Percentiles rank a stretch among this genome's conserved stretches.
phyloP scores from a whole-genome alignment of 2,888 invertebrate species.

The Watsonalla binaria region DNA sequence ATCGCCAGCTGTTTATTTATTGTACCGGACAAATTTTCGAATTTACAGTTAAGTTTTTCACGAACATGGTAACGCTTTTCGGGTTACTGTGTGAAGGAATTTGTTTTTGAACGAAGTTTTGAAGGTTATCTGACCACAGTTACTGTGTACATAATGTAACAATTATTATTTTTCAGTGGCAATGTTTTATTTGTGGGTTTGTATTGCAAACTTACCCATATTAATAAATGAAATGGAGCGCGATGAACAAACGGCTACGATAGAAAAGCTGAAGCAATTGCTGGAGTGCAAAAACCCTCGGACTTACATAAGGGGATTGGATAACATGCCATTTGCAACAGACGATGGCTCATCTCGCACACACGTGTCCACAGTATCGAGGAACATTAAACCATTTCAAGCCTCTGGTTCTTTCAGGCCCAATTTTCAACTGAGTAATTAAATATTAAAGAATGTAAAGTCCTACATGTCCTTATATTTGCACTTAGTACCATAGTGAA shows the following conservation, averaged over 20 bases:
- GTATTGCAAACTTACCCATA: conserved; percentile 60
- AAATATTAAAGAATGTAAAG: conserved; percentile 3
- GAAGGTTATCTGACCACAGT: background rate
- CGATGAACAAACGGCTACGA: conserved; percentile 56
- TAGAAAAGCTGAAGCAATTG: conserved; percentile 47
- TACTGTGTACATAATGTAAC: conserved; percentile 1
- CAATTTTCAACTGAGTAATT: background rate
- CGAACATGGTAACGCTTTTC: too few species aligned
- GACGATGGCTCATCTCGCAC: background rate
- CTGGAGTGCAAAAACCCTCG: conserved; percentile 34
- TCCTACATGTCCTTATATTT: background rate
- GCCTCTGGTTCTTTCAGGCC: conserved; percentile 9
- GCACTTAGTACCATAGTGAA: too few species aligned
- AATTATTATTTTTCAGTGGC: conserved; percentile 52
- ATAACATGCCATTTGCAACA: conserved; percentile 14
- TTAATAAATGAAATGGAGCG: conserved; percentile 62
- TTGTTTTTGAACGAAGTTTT: too few species aligned
- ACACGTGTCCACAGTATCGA: background rate
- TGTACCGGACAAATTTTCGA: too few species aligned
- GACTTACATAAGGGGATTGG: conserved; percentile 13
- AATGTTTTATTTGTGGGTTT: conserved; percentile 68
- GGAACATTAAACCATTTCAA: background rate
- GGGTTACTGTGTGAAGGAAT: too few species aligned
- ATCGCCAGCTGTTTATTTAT: too few species aligned
- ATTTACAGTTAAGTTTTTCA: too few species aligned